Evolutionary conservation across 1,140 invertebrate genomes (phyloP).

Genomic region (Zaprionus africanus): DNA sequence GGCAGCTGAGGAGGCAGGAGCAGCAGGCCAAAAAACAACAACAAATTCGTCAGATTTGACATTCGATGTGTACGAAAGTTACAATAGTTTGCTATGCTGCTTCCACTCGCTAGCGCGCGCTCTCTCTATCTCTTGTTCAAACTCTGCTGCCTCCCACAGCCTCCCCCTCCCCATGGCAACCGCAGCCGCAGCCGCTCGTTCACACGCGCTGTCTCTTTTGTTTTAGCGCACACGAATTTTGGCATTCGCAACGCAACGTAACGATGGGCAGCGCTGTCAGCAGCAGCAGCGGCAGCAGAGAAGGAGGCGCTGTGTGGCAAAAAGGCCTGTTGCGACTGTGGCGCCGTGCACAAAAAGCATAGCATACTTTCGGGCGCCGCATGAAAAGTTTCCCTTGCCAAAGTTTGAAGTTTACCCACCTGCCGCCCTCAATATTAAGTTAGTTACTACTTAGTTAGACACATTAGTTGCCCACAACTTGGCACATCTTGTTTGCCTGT

Average conservation of each 20-base stretch:
- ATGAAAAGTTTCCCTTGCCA: neutral
- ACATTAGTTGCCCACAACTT: slow-evolving; percentile 8
- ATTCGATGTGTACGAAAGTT: slow-evolving; percentile 13
- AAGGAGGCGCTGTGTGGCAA: neutral
- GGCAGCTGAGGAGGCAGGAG: no score
- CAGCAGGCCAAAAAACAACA: slow-evolving; percentile 8
- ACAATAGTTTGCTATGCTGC: slow-evolving; percentile 7
- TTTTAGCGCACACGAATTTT: slow-evolving; percentile 18
- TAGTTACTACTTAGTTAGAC: neutral
- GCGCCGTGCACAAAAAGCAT: neutral
- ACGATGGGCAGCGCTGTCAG: neutral
- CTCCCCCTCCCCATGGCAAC: neutral
- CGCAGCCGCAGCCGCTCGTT: slow-evolving; percentile 2
- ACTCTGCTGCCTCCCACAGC: no score
- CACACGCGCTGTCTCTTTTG: slow-evolving; percentile 13
- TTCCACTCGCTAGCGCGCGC: no score
- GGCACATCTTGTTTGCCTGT: neutral
- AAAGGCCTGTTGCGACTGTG: slow-evolving; percentile 40
- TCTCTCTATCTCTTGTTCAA: no score
- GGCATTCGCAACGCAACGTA: slow-evolving; percentile 7
- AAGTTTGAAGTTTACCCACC: neutral
- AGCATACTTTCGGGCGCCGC: slow-evolving; percentile 11
- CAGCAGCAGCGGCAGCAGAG: neutral
- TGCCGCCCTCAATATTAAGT: neutral
- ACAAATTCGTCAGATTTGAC: slow-evolving; percentile 28